phyloP scores from a whole-genome alignment of 2,888 invertebrate genomes.

The Oxycera nigricornis region DNA sequence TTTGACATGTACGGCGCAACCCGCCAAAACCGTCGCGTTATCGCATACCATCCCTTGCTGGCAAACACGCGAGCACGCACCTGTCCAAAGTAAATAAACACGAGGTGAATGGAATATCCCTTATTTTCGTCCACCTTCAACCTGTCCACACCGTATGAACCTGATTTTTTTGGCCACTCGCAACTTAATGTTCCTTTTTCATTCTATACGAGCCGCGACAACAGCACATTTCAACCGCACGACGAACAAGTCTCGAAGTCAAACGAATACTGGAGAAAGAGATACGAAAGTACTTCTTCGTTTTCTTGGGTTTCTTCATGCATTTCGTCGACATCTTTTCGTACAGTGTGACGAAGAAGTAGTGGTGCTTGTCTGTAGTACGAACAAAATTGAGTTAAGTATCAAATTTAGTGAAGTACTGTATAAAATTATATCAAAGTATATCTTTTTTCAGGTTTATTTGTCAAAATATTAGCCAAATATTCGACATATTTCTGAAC shows the following conservation, averaged over 20 bases:
- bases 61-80: neutral
- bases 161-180: neutral
- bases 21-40: neutral
- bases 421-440: neutral
- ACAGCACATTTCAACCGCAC: neutral
- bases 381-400: no score
- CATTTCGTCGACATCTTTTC: neutral
- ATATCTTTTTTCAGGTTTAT: no score
- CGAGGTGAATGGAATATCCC: neutral
- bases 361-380: no score
- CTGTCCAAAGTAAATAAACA: conserved; percentile 11
- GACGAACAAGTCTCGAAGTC: neutral
- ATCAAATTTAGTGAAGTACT: neutral
- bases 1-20: neutral
- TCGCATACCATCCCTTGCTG: neutral
- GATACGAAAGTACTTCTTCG: neutral
- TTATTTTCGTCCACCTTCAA: neutral
- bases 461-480: no score
- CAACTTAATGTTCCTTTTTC: neutral
- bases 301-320: neutral
- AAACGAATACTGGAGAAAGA: conserved; percentile 4
- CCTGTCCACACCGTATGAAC: neutral
- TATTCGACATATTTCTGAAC: no score
- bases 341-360: neutral
- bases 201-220: neutral